These are phyloP conservation scores for Chitala chitala DNA, from an alignment of 2,113 vertebrate genomes.

Conservation along the genomic window DNA sequence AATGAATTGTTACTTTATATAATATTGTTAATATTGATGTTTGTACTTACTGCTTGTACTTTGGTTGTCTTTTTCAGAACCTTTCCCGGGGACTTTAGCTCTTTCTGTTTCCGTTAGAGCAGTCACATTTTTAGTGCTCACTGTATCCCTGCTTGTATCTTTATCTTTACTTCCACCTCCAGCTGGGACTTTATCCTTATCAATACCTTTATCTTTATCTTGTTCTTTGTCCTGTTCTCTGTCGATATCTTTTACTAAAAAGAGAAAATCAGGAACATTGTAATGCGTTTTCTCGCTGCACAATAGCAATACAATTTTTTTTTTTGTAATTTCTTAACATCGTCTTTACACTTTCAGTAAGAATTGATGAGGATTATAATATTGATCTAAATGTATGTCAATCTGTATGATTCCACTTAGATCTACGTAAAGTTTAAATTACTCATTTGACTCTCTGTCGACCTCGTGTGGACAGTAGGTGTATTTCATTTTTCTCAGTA, in stretches of 20 bases:
- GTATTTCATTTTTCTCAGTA: not conserved
- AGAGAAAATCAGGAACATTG: conserved; percentile 7
- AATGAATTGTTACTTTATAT: no score
- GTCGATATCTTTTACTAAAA: conserved; percentile 56
- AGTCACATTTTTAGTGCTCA: conserved; percentile 24
- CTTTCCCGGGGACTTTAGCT: conserved; percentile 14
- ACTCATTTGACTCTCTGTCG: no score
- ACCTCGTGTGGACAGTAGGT: not conserved
- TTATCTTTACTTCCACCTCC: not conserved
- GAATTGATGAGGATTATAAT: not conserved
- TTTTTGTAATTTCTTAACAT: no score
- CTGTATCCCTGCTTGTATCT: conserved; percentile 14
- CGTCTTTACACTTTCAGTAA: not conserved
- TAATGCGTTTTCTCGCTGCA: no score
- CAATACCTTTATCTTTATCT: conserved; percentile 31
- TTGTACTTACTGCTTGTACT: conserved; percentile 46
- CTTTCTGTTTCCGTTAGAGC: conserved; percentile 6
- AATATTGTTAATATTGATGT: no score
- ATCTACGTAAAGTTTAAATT: no score
- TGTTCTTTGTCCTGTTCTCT: conserved; percentile 42
- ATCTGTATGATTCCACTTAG: no score
- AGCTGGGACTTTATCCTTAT: conserved; percentile 26
- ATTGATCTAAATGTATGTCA: not conserved
- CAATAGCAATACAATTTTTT: no score
- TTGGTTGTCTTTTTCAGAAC: conserved; percentile 45